Evolutionary conservation across 1,140 invertebrate genomes (phyloP), one percentile per base, ranked within the genome.

Genomic region (Pseudomyrmex sp.): DNA sequence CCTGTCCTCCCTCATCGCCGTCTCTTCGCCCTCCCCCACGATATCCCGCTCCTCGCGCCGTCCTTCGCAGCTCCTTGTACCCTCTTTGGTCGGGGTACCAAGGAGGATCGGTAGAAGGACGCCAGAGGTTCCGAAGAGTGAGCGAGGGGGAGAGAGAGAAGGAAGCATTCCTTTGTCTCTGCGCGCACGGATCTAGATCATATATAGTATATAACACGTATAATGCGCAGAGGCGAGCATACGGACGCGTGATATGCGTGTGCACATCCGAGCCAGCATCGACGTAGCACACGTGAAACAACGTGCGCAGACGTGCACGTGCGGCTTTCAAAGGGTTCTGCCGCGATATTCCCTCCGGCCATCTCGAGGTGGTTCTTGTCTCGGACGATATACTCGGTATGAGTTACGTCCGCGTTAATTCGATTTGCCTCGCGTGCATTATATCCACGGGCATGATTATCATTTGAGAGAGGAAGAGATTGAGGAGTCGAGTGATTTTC

Each of bases 101-200:
- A 88, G 84, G 90, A 88, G 89, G 76, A 90, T 90, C 84, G 84
- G 69, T 88, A 85, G 86, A 88, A 88, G 74, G 86, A 88, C 93
- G 92, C 91, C 65, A 68, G 89, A 77, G 85, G 84, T 77, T 70
- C 76, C 65, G 65, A 15, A 74, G 59, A 65, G 61, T 52, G 13
- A 85, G 85, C 89, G 79, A 63, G 87, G 89, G 85, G 61, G 73
- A 66, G 58, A 58, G 63, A 63, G 50, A 85, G 66, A 76, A 86
- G 88, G 83, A 91, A 92, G 90, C 91, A 94, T 94, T 94, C 93
- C 93, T 94, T 94, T 94, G 93, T 94, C 93, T 94, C 93, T 92
- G 90, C 92, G 89, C 90, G 89, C 90, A 89, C 87, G 89, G 86
- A 89, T 89, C 91, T 92, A 90, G 89, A 91, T 93, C 89, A 91